phyloP scores from a whole-genome alignment of 2,888 invertebrate genomes.

The Drosophila percnosoma region DNA sequence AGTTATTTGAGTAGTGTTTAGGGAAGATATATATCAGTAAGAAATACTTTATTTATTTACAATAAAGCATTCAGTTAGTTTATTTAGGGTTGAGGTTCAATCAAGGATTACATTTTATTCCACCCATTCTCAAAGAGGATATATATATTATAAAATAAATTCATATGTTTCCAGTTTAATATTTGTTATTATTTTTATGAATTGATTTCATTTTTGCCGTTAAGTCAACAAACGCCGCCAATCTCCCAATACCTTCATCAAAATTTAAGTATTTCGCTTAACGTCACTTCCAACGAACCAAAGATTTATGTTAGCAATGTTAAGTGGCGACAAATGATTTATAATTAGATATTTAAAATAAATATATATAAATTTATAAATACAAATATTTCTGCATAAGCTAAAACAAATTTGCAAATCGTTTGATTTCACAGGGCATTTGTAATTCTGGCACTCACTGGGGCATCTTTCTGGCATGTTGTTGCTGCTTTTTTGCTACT shows the following conservation, averaged over 20 bases:
- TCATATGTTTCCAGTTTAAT: too few relatives aligned
- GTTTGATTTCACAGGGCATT: conserved; percentile 4
- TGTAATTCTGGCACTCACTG: not conserved
- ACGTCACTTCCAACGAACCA: too few relatives aligned
- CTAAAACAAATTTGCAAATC: not conserved
- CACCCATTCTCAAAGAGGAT: not conserved
- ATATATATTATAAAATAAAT: not conserved
- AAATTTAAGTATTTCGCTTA: not conserved
- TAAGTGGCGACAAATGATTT: not conserved
- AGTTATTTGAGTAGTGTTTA: not conserved
- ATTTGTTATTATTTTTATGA: too few relatives aligned
- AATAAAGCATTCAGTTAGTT: not conserved
- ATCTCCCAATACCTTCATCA: not conserved
- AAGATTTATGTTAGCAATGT: not conserved
- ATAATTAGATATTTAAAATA: not conserved
- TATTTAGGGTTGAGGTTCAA: not conserved
- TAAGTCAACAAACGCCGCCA: not conserved
- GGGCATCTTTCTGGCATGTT: not conserved
- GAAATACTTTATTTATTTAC: not conserved
- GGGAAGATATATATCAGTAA: not conserved
- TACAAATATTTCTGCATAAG: too few relatives aligned
- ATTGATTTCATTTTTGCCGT: too few relatives aligned
- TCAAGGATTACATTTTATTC: not conserved
- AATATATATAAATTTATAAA: too few relatives aligned
- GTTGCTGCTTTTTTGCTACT: conserved; percentile 35